Base-by-base conservation (phyloP, 2,888 invertebrate genomes). In the Neuroscelio doddi region DNA sequence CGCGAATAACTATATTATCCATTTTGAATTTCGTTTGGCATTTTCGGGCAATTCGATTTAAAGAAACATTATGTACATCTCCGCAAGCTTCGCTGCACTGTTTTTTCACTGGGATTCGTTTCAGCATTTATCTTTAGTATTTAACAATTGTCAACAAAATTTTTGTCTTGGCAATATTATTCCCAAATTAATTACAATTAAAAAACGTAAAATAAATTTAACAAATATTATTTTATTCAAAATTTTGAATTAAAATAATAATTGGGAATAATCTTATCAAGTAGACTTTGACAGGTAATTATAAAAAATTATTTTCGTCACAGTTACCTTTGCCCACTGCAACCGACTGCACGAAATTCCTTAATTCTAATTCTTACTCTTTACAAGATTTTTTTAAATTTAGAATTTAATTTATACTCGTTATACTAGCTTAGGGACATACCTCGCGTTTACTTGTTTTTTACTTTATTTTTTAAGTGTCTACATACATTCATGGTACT, bases 21-120 rank as follows among this genome's bases (percentile, higher is more conserved):
- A 30, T 26, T 53, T 52, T 58, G 56, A 62, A 64, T 69, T 64
- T 72, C 66, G 70, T 70, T 72, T 73, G 77, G 75, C 71, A 73
- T 73, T 73, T 78, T 78, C 76, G 77, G 73, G 71, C 73, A 67
- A 68, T 71, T 68, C 69, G 71, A 69, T 68, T 66, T 74, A 70
- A 75, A 77, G 74, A 77, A 77, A 76, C 75, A 72, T 74, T 82
- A 81, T 81, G 72, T 80, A 78, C 80, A 82, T 65, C 69, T 72
- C 72, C 69, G 76, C 75, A 74, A 78, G 73, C 70, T 70, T 67
- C 71, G 68, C 69, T 51, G 66, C 58, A 55, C 66, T 46, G 52
- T 45, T 65, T 50, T n/a, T 65, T 39, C 65, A 64, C 62, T 56
- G 49, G 53, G 56, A 50, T 46, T 46, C 8, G 4, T 36, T 9